These are phyloP conservation scores for Aselliscus stoliczkanus DNA, from an alignment of 2,797 vertebrate species.

Conservation along the genomic window DNA sequence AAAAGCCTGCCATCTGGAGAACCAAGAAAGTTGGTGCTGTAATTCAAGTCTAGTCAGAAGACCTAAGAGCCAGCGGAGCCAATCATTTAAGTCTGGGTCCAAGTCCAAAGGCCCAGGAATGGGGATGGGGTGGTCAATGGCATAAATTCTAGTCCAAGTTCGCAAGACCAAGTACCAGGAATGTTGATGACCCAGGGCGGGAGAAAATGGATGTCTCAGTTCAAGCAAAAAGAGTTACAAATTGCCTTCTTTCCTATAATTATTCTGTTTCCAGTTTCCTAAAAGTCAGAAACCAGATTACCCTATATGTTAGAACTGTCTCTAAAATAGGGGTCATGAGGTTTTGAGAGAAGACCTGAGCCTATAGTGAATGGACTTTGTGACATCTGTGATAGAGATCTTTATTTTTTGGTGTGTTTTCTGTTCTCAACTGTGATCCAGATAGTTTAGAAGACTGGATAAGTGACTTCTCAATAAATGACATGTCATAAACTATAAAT, in stretches of 20 bases:
- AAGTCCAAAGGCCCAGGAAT: neutral
- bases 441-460: neutral
- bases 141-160: neutral
- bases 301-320: neutral
- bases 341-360: neutral
- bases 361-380: neutral
- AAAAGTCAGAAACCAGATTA: neutral
- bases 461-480: slow-evolving; percentile 18
- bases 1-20: neutral
- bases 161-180: neutral
- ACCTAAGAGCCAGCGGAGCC: neutral
- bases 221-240: neutral
- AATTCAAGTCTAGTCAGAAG: neutral
- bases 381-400: neutral
- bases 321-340: neutral
- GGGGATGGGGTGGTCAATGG: neutral
- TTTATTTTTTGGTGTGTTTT: slow-evolving; percentile 28
- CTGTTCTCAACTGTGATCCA: neutral
- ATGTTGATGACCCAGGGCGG: neutral
- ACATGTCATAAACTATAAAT: slow-evolving; percentile 51
- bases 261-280: slow-evolving; percentile 12
- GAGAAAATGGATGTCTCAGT: neutral
- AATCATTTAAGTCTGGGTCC: neutral
- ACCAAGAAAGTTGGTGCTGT: neutral
- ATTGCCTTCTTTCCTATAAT: slow-evolving; percentile 11